Conservation (phyloP, 2,113 vertebrate species). For the Indicator maculatus region DNA sequence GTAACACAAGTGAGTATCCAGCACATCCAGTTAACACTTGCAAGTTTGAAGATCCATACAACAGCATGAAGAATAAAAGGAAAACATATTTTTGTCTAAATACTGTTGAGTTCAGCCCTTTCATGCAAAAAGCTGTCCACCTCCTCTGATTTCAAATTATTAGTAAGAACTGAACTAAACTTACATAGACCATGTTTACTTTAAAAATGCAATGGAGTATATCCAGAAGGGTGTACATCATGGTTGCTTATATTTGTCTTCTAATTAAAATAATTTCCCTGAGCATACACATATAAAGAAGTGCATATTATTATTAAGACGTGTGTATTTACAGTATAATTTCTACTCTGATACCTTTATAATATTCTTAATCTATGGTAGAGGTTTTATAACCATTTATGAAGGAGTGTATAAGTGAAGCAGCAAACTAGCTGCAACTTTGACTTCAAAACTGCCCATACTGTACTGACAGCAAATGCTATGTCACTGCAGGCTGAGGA, state of each 20-base stretch:
- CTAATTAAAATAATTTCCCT: background rate
- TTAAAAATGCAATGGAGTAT: background rate
- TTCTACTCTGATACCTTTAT: background rate
- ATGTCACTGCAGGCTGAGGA: background rate
- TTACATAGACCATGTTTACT: background rate
- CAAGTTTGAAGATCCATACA: background rate
- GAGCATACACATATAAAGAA: background rate
- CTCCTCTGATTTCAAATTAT: background rate
- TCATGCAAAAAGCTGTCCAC: background rate
- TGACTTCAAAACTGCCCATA: background rate
- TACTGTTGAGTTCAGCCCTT: background rate
- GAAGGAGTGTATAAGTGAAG: background rate
- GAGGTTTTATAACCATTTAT: background rate
- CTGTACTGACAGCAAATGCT: background rate
- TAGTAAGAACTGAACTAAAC: background rate
- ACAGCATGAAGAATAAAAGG: background rate
- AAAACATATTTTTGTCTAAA: background rate
- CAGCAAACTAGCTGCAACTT: background rate
- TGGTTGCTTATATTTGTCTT: background rate
- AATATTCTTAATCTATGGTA: background rate
- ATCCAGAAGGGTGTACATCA: background rate
- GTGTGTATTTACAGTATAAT: background rate
- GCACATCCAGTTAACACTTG: background rate
- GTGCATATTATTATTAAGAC: background rate
- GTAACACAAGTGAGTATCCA: background rate